A percentile compares a stretch with the other conserved stretches of the same genome.
Evolutionary conservation across 1,140 invertebrate genomes (phyloP).

Genomic region (Brachionus koreanus): DNA sequence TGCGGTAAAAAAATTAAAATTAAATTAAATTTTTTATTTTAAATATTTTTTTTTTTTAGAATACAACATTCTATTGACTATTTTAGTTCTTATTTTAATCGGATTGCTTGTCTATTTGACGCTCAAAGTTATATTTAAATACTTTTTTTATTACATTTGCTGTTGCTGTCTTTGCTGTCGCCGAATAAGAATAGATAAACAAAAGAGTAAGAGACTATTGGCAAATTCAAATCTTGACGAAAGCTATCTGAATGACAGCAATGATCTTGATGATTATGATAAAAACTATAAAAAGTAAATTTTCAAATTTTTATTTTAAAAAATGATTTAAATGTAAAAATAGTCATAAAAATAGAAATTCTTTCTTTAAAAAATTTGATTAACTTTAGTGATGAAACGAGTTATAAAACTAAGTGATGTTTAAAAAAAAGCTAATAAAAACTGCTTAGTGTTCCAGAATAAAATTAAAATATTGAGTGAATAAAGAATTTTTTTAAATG

Average conservation of each 20-base stretch:
- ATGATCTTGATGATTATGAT: neutral
- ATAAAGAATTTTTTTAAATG: too few relatives aligned
- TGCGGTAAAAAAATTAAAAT: slow-evolving; percentile 8
- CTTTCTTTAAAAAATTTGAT: neutral
- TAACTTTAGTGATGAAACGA: too few relatives aligned
- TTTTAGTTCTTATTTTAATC: neutral
- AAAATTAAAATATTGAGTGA: too few relatives aligned
- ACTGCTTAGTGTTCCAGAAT: too few relatives aligned
- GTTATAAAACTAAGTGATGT: too few relatives aligned
- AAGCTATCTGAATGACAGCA: slow-evolving; percentile 29
- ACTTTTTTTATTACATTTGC: slow-evolving; percentile 41
- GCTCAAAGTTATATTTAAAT: slow-evolving; percentile 9
- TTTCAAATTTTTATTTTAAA: neutral
- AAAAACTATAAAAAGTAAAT: slow-evolving; percentile 6
- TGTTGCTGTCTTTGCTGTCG: slow-evolving; percentile 41
- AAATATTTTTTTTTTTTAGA: neutral
- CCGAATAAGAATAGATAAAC: neutral
- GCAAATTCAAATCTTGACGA: neutral
- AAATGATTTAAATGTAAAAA: neutral
- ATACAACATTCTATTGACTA: slow-evolving; percentile 23
- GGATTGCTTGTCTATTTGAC: neutral
- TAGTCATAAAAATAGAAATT: neutral
- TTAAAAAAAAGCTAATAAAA: too few relatives aligned
- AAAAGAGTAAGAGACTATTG: neutral
- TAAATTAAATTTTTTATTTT: neutral